Evolutionary conservation across 2,797 vertebrate species (phyloP).

Genomic region (Mormyrops attenuatus): DNA sequence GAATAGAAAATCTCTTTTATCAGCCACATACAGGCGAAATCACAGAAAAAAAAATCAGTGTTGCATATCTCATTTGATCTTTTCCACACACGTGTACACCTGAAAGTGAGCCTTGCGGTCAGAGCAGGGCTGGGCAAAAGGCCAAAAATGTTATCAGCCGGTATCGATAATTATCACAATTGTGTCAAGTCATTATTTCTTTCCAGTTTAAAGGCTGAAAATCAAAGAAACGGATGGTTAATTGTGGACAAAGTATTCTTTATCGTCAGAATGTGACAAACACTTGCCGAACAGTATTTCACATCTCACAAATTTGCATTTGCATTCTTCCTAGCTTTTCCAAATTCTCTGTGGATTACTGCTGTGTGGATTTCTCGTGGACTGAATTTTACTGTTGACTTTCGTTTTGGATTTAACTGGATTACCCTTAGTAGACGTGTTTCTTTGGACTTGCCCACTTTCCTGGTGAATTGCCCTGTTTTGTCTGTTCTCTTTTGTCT

Average conservation of each 20-base stretch:
- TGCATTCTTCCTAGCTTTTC: background rate
- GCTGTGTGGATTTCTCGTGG: background rate
- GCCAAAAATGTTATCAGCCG: background rate
- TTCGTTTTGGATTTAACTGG: background rate
- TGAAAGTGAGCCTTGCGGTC: background rate
- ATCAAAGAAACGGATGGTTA: background rate
- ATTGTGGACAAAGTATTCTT: background rate
- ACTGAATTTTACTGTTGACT: background rate
- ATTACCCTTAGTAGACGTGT: background rate
- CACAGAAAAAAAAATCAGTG: background rate
- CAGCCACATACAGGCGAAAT: background rate
- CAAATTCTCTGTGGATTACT: background rate
- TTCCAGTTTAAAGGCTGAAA: background rate
- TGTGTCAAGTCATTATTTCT: background rate
- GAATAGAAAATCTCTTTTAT: background rate
- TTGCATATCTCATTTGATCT: background rate
- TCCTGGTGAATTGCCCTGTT: background rate
- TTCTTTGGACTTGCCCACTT: background rate
- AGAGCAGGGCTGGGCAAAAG: background rate
- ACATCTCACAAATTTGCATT: background rate
- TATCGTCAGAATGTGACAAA: background rate
- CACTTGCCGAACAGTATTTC: background rate
- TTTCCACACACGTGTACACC: background rate
- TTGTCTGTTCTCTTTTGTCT: background rate
- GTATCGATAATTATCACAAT: background rate